Base-by-base conservation (phyloP, 2,113 vertebrate species). In the Prionailurus viverrinus region DNA sequence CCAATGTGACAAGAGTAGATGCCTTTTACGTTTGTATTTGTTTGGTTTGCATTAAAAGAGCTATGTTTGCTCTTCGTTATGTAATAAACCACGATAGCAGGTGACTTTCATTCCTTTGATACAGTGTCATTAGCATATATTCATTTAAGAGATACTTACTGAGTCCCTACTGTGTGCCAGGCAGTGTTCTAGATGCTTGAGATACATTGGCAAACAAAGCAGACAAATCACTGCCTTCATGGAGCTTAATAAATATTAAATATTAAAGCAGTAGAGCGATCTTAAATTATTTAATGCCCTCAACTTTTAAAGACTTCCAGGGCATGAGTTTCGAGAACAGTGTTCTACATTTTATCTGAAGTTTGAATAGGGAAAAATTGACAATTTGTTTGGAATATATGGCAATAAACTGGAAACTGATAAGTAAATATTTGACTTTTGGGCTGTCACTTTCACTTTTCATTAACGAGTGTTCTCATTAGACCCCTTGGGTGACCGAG, bases 21-120 rank as follows among this genome's bases (percentile, higher is more conserved):
- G 18, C 5, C 11, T 79, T 96, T 76, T 89, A 39, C 84, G 16
- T 61, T 78, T 76, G 7, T 91, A 48, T 91, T 91, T 87, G 88
- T 89, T 89, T 89, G 53, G 51, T 93, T 78, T 93, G 73, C 29
- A 36, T 89, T 85, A 69, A 89, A 94, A 83, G 29, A 39, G 45
- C 45, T 80, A 13, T 81, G 29, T 86, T 89, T 93, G 53, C 7
- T 91, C 66, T 95, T 81, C 12, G 12, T 71, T 89, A 58, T 81
- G 58, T 69, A 93, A 96, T 81, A 86, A 92, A 61, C 39, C 36
- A 69, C 73, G 71, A 16, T 79, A 91, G 71, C 63, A 88, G 71
- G 92, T 61, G 45, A 96, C 63, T 90, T 97, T 88, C 53, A 85
- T 92, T 95, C 89, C 78, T 95, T 95, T 94, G n/a, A 71, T n/a